Evolutionary conservation across 2,797 vertebrate genomes (phyloP), one percentile per base, ranked within the genome.

Genomic region (Coendou prehensilis): DNA sequence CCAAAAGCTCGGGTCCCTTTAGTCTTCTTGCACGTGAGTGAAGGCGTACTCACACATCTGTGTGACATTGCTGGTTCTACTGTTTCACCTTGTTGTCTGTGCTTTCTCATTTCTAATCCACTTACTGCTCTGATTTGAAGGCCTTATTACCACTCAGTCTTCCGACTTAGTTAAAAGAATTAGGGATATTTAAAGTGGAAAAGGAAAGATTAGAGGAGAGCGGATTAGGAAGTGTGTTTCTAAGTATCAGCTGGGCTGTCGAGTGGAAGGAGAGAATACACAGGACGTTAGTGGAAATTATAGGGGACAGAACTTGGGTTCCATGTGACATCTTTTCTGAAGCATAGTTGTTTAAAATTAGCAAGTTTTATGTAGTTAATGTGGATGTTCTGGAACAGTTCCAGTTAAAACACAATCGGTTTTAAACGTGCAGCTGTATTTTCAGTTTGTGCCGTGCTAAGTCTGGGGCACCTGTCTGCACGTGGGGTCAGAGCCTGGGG

Each of bases 301-400:
- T 33, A 59, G 69, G 50, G 75, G 50, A 79, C 45, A 95, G 67
- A 75, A 30, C 90, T 91, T 82, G 82, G 57, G 67, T 89, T 93
- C n/a, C 17, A 22, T 73, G 41, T 87, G 52, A 11, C 41, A 37
- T 92, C 45, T 90, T 95, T 87, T 41, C 80, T 56, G 57, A 93
- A 87, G 26, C 76, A 14, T 78, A 80, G 28, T 75, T 75, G 37
- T 93, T 96, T 87, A 87, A 75, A 82, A 89, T 47, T 52, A 92
- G 75, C 45, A 64, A 41, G 37, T 81, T 71, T 78, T 41, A 80
- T 82, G 50, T 56, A 85, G 82, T 57, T 94, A 64, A 67, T 54
- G 2, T 82, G 54, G 18, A 78, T 81, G 47, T 28, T 94, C 7
- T 52, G 78, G 73, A 93, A 80, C 47, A 93, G 75, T 82, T 89